Evolutionary conservation across 2,113 vertebrate genomes (phyloP).

Genomic region (Amazona guildingii): DNA sequence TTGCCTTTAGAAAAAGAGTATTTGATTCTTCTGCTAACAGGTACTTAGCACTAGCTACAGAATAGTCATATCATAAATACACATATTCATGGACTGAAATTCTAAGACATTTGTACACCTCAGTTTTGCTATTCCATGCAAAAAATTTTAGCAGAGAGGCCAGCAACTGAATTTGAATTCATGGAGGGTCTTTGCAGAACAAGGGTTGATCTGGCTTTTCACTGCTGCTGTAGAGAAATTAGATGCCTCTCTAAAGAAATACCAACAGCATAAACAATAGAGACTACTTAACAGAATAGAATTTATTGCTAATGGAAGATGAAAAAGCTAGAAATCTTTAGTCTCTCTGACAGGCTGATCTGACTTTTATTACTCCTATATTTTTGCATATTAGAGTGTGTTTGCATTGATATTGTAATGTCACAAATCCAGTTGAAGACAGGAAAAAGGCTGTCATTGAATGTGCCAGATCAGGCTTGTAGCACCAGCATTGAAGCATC

Average conservation of each 20-base stretch:
- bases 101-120: not conserved
- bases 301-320: not conserved
- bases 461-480: not conserved
- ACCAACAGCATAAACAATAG: not conserved
- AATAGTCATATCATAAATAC: not conserved
- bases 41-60: not conserved
- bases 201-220: not conserved
- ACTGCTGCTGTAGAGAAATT: not conserved
- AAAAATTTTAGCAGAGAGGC: not conserved
- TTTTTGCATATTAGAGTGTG: not conserved
- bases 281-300: not conserved
- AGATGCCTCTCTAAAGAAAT: not conserved
- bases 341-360: not conserved
- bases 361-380: not conserved
- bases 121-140: not conserved
- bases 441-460: not conserved
- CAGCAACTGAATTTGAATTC: not conserved
- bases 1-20: constrained; percentile 23
- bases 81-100: not conserved
- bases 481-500: not conserved
- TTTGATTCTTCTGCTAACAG: not conserved
- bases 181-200: not conserved
- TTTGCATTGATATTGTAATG: not conserved
- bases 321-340: not conserved
- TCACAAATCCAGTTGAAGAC: not conserved